These are phyloP conservation scores for Chelmon rostratus DNA, from an alignment of 2,797 vertebrate species.

Conservation along the genomic window DNA sequence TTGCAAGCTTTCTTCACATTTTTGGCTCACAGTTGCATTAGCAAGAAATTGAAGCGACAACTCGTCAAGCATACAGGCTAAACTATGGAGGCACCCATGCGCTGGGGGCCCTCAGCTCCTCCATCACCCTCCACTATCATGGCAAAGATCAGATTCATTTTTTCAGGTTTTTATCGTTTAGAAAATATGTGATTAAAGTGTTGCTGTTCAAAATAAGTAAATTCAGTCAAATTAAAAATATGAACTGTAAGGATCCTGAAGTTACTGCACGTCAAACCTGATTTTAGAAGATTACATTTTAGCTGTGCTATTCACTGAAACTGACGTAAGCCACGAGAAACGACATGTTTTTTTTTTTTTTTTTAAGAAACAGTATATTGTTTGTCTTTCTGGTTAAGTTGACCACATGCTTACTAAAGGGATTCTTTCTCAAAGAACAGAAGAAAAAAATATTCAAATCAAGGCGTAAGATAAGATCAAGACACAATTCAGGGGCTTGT, in stretches of 20 bases:
- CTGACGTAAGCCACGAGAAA: slow-evolving; percentile 20
- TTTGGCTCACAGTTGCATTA: slow-evolving; percentile 70
- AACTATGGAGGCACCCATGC: not conserved
- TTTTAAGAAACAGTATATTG: slow-evolving; percentile 29
- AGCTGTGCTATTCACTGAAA: slow-evolving; percentile 48
- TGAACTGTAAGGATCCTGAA: not conserved
- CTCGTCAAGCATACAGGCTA: slow-evolving; percentile 52
- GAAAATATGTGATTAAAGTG: not conserved
- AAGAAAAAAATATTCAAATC: slow-evolving; percentile 20
- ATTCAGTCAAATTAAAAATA: not conserved
- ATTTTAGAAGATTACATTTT: not conserved
- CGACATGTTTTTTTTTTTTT: not conserved
- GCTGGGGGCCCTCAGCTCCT: not conserved
- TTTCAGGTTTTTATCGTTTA: not conserved
- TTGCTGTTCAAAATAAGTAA: slow-evolving; percentile 4
- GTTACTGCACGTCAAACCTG: slow-evolving; percentile 10
- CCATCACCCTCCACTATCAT: slow-evolving; percentile 15
- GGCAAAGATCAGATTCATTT: slow-evolving; percentile 35
- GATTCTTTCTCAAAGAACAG: slow-evolving; percentile 5
- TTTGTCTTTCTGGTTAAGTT: slow-evolving; percentile 2
- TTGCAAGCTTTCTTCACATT: slow-evolving; percentile 63
- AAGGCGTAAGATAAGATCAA: slow-evolving; percentile 8
- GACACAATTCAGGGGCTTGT: slow-evolving; percentile 60
- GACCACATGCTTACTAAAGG: slow-evolving; percentile 45
- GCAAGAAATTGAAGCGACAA: slow-evolving; percentile 63